These are phyloP conservation scores for Saccostrea echinata DNA, from an alignment of 1,140 invertebrate genomes.

Conservation along the genomic window DNA sequence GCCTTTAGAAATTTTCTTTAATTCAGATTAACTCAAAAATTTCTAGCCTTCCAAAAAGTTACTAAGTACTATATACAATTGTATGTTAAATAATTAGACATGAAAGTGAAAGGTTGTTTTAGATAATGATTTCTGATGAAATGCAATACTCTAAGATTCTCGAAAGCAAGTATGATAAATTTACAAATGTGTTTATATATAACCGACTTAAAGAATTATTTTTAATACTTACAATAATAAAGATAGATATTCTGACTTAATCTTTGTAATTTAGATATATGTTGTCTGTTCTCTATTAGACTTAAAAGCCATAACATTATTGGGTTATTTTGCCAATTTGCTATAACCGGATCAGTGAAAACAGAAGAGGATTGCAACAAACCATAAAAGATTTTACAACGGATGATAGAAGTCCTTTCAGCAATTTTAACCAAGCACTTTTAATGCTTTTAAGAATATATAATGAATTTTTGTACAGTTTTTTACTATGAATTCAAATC, in stretches of 20 bases:
- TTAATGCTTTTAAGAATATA: conserved; percentile 19
- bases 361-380: not conserved
- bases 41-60: conserved; percentile 27
- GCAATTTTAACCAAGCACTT: conserved; percentile 4
- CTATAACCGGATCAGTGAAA: not conserved
- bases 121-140: not conserved
- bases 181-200: not conserved
- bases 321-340: not conserved
- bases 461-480: not conserved
- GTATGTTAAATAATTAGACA: too few species aligned
- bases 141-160: not conserved
- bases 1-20: not conserved
- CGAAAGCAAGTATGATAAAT: not conserved
- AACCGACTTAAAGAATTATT: too few species aligned
- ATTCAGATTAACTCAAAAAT: conserved; percentile 23
- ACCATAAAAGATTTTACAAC: not conserved
- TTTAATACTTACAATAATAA: too few species aligned
- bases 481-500: not conserved
- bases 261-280: not conserved
- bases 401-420: conserved; percentile 16
- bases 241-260: not conserved
- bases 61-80: conserved; percentile 12
- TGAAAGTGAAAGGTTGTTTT: conserved; percentile 35
- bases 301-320: conserved; percentile 17
- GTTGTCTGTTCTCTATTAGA: not conserved